phyloP scores from a whole-genome alignment of 2,113 vertebrate species.

The Larimichthys polyactis region DNA sequence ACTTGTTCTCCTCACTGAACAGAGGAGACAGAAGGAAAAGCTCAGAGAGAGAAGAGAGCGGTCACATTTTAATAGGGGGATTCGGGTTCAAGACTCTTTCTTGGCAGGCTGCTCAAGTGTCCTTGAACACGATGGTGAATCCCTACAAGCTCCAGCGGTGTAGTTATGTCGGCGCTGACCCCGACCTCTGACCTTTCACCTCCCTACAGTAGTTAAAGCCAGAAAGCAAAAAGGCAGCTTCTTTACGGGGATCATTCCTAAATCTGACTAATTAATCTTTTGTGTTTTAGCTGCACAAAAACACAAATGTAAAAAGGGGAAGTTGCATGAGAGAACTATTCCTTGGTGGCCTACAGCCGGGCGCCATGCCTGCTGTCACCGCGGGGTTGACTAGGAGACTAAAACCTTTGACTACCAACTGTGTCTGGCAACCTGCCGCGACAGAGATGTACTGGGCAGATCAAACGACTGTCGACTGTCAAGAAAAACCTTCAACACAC shows the following conservation, averaged over 20 bases:
- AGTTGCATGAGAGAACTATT: not conserved
- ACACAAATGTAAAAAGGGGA: not conserved
- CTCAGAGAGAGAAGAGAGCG: constrained; percentile 16
- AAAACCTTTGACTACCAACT: not conserved
- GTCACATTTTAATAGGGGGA: constrained; percentile 36
- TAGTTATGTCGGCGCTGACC: constrained; percentile 6
- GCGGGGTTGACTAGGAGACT: not conserved
- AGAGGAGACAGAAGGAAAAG: constrained; percentile 2
- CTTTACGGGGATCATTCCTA: not conserved
- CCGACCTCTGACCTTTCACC: constrained; percentile 21
- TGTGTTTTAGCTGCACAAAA: not conserved
- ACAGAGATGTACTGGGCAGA: too few relatives aligned
- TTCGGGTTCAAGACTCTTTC: constrained; percentile 34
- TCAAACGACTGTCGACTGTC: too few relatives aligned
- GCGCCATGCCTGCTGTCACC: not conserved
- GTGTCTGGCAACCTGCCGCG: not conserved
- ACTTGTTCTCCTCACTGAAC: constrained; percentile 6
- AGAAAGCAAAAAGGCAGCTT: not conserved
- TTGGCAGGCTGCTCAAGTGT: constrained; percentile 24
- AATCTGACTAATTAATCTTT: not conserved
- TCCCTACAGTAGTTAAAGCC: not conserved
- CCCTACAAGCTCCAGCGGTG: not conserved
- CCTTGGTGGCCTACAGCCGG: too few relatives aligned
- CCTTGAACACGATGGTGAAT: constrained; percentile 13
- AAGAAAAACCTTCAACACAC: not conserved